Evolutionary conservation across 2,797 vertebrate genomes (phyloP), one percentile per base, ranked within the genome.

Genomic region (Aplochiton taeniatus): DNA sequence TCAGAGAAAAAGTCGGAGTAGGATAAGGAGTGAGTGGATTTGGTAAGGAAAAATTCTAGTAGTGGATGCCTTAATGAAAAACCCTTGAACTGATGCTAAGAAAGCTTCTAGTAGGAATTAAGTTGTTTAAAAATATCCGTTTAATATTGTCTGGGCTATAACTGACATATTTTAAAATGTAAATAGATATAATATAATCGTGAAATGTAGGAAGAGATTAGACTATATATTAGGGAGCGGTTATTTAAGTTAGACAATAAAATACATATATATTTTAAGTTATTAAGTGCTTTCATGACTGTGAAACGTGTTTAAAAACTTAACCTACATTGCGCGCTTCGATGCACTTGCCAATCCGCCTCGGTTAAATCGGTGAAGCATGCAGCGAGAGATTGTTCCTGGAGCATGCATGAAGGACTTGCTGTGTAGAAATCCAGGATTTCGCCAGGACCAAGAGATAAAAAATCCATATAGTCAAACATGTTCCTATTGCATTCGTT

Each of bases 401-500:
- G 95, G 86, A 94, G 91, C 92, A 91, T 91, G 93, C 94, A 95
- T 48, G 90, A 93, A 61, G 95, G 94, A 81, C 95, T 95, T 46
- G 93, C 87, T 77, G 93, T 92, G 92, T 94, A 96, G 85, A 95
- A 92, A 90, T 96, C 95, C 92, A 94, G 83, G 87, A 95, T 92
- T 74, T 95, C 94, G 84, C 90, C 94, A 53, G 94, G 91, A 84
- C 92, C 95, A 80, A 96, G 94, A 79, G 93, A 91, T 83, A 95
- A 92, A 73, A 96, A 93, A 84, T 98, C 96, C 95, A 97, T 92
- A 85, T 92, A 96, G 91, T 98, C 96, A 87, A 97, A 97, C 96
- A 98, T 98, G 92, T 89, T 85, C 85, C 84, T 77, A 1, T 82
- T 79, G 87, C 90, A 81, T 86, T 81, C 73, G 89, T 88, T 90